These are phyloP conservation scores for Larimichthys polyactis DNA, from an alignment of 2,113 vertebrate genomes.

Conservation along the genomic window DNA sequence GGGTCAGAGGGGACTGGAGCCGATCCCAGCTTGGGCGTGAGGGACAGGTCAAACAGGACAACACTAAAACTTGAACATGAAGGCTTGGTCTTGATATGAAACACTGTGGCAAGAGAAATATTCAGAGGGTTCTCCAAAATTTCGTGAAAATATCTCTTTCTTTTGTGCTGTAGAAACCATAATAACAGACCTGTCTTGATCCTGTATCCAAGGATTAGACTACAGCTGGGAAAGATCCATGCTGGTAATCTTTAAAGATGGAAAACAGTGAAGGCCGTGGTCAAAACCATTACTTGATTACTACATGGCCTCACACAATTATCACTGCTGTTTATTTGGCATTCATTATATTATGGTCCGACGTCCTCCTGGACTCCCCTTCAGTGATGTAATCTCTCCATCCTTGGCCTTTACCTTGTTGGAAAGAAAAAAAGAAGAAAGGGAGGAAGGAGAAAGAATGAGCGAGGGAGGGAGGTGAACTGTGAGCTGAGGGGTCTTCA, in stretches of 20 bases:
- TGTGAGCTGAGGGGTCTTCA: conserved; percentile 35
- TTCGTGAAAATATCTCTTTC: background rate
- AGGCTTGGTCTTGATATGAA: background rate
- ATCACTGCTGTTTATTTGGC: conserved; percentile 22
- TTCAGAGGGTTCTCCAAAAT: background rate
- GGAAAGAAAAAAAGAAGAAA: conserved; percentile 15
- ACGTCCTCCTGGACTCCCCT: background rate
- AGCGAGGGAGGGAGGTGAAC: conserved; percentile 10
- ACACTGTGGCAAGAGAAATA: background rate
- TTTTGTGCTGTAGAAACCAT: background rate
- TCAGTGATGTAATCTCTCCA: conserved; percentile 30
- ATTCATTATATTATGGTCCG: background rate
- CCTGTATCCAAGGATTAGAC: conserved; percentile 12
- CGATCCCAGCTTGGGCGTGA: no score
- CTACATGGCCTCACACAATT: background rate
- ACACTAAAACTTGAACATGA: no score
- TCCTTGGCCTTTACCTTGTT: conserved; percentile 17
- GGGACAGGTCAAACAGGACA: no score
- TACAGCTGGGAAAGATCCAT: background rate
- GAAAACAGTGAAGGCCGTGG: background rate
- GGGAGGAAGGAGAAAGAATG: conserved; percentile 16
- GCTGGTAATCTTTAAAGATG: background rate
- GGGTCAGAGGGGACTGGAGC: no score
- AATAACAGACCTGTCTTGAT: conserved; percentile 5
- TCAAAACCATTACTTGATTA: conserved; percentile 32